Conservation (phyloP, 2,113 vertebrate genomes). For the Laterallus jamaicensis region DNA sequence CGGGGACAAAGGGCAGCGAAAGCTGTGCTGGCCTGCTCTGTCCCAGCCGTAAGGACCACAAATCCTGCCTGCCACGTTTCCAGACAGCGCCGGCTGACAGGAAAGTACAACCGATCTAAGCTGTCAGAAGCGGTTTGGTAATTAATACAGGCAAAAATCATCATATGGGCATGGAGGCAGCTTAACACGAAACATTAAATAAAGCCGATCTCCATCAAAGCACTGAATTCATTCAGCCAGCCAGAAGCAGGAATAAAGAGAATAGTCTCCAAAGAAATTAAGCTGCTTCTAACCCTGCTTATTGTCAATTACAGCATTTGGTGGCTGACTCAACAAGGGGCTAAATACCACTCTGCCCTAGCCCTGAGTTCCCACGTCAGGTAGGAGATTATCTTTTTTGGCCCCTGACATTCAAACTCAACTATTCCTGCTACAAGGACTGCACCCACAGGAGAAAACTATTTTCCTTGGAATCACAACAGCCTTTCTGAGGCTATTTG, state of each 20-base stretch:
- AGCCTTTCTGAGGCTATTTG: not conserved
- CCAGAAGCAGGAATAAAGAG: not conserved
- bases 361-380: not conserved
- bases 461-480: not conserved
- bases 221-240: not conserved
- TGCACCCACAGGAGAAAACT: not conserved
- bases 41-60: not conserved
- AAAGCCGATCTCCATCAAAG: not conserved
- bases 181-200: not conserved
- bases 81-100: not conserved
- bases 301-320: not conserved
- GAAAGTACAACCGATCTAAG: not conserved
- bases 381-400: not conserved
- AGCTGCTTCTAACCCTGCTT: not conserved
- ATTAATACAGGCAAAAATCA: not conserved
- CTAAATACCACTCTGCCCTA: not conserved
- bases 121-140: not conserved
- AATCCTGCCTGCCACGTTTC: not conserved
- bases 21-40: not conserved
- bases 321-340: not conserved
- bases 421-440: not conserved
- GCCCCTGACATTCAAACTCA: not conserved
- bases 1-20: not conserved
- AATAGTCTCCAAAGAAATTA: not conserved
- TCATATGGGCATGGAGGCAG: not conserved